These are phyloP conservation scores for Temnopleurus reevesii DNA, from an alignment of 53 echinoderm and acorn worm species.

Conservation along the genomic window DNA sequence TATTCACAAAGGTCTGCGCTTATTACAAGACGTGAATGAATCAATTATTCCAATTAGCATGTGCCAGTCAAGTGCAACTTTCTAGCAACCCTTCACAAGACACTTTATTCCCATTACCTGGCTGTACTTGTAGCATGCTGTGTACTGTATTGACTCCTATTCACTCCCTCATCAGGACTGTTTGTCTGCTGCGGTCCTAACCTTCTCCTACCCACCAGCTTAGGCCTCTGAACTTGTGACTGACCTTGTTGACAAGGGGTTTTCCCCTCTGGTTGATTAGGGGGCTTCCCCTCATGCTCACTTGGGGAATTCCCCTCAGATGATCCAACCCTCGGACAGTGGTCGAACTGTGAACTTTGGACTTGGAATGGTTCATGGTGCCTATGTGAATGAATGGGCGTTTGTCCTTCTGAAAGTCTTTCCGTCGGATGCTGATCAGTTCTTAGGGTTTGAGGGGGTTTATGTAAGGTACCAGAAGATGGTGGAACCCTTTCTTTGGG, in stretches of 20 bases:
- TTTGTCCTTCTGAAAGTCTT: neutral
- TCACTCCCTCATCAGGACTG: neutral
- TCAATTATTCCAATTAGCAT: too few relatives aligned
- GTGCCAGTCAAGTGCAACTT: too few relatives aligned
- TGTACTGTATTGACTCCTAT: neutral
- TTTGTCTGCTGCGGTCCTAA: neutral
- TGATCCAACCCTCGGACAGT: neutral
- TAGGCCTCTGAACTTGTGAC: neutral
- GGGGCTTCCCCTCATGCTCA: neutral
- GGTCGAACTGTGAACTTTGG: neutral
- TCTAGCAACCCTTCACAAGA: too few relatives aligned
- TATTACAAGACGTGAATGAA: too few relatives aligned
- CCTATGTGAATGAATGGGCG: too few relatives aligned
- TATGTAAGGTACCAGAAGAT: neutral
- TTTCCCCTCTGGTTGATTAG: neutral
- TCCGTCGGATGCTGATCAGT: neutral
- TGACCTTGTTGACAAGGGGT: too few relatives aligned
- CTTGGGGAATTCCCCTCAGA: neutral
- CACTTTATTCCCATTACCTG: too few relatives aligned
- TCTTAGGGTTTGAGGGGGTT: neutral
- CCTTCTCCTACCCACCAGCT: constrained; percentile 27
- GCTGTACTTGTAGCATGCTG: neutral
- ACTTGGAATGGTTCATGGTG: too few relatives aligned
- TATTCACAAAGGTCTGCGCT: too few relatives aligned
- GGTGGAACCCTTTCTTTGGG: neutral